Evolutionary conservation across 2,888 invertebrate species (phyloP), one percentile per base, ranked within the genome.

Genomic region (Drosophila nr. perissopoda): DNA sequence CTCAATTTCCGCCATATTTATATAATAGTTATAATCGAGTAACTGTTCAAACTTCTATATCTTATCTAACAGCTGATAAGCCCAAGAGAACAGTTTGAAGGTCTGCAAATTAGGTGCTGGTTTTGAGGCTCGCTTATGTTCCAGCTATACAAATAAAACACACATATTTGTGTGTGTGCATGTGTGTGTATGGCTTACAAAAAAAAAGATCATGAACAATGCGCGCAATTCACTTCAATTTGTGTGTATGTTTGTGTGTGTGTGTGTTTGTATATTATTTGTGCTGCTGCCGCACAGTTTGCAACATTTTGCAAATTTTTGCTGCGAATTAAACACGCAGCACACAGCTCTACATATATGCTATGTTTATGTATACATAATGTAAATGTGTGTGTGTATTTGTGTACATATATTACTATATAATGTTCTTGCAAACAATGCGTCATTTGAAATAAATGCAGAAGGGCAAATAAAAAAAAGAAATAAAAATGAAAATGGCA

Each of bases 301-400:
- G 82, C 88, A 82, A 88, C 86, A 88, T 82, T 83, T 75, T 70
- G 61, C 66, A 75, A 60, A 67, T 69, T 79, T 72, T 72, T n/a
- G 34, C 75, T 66, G 83, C 88, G 80, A 89, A 88, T 88, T 86
- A 90, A 86, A 89, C 87, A 83, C 82, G 84, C 79, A 83, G 72
- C 36, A 18, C 69, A 68, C 62, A 61, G 27, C 64, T 51, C 60
- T 40, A 64, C 65, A 33, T 31, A 11, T 18, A 57, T 21, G 10
- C 46, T n/a, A 2, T 18, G 49, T n/a, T 31, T 21, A 40, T 10
- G 60, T 27, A 25, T 10, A 51, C 8, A 46, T 46, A 46, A 46
- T 46, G 16, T n/a, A 10, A n/a, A 10, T 11, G 42, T 42, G n/a
- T 42, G 6, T 11, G n/a, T 38, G 18, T 8, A 18, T 38, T 8